Evolutionary conservation across 1,140 invertebrate genomes (phyloP), one percentile per base, ranked within the genome.

Genomic region (Spodoptera litura): DNA sequence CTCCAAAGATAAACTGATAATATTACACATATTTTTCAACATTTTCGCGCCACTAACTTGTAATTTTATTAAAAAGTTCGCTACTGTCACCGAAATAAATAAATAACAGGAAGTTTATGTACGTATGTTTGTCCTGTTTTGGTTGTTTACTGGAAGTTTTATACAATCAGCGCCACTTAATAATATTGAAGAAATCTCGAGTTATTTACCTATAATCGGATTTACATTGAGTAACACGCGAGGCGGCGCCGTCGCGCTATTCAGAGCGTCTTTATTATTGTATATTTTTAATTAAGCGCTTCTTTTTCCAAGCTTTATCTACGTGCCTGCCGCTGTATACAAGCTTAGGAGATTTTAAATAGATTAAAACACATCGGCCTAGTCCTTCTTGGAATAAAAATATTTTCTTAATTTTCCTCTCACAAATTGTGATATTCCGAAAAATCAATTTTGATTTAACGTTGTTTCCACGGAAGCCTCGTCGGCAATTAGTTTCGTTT

Each of bases 231-330:
- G 31, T 13, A 71, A 71, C 52, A 71, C 27, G 52, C 27, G 12
- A 56, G 53, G 53, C 51, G 53, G 27, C 44, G 44, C 49, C 64
- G 64, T 15, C 44, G n/a, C 13, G 53, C 52, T n/a, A 35, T 56
- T 56, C 68, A 71, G 52, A 38, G 53, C 68, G 15, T 53, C n/a
- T 56, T 71, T 35, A 71, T 71, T 71, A 71, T 71, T 71, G 68
- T 71, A 56, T 71, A 71, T 53, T 56, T 71, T 71, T 71, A 71
- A 71, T 71, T 71, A 71, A 71, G 68, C 52, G 52, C 53, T 71
- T 56, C 66, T 68, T 70, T 71, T 15, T 13, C 52, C 31, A 55
- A 56, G 11, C 31, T 38, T 71, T 55, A 71, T 35, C 31, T 35
- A 38, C 52, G 4, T 38, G 31, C 68, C 56, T 31, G 13, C 25